Evolutionary conservation across 2,113 vertebrate genomes (phyloP).

Genomic region (Eptesicus fuscus): DNA sequence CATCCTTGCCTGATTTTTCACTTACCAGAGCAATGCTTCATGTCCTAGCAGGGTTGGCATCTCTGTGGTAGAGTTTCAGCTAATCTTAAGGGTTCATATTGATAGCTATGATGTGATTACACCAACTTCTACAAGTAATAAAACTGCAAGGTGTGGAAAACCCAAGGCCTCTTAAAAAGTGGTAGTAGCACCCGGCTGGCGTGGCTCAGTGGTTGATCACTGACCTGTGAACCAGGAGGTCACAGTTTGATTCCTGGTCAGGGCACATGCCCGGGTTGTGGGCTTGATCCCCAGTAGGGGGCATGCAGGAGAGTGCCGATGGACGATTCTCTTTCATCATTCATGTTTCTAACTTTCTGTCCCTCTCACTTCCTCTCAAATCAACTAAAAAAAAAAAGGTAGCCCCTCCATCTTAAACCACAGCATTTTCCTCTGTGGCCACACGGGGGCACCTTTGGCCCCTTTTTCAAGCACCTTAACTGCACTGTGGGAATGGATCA

Average conservation of each 20-base stretch:
- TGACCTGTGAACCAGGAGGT: no score
- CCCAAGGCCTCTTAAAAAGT: background rate
- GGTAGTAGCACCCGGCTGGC: no score
- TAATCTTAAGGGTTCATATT: background rate
- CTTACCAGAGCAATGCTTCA: background rate
- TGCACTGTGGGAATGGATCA: background rate
- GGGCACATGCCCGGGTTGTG: background rate
- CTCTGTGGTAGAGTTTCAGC: background rate
- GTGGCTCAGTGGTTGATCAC: no score
- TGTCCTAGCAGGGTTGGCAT: background rate
- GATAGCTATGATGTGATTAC: background rate
- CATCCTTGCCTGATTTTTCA: background rate
- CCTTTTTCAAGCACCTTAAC: background rate
- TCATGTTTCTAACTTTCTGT: background rate
- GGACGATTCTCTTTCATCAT: background rate
- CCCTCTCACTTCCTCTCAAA: background rate
- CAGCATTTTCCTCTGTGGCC: constrained; percentile 31
- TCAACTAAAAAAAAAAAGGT: background rate
- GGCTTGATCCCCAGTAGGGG: background rate
- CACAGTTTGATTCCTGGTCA: no score
- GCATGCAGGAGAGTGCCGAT: background rate
- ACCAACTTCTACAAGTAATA: background rate
- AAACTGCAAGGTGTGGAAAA: background rate
- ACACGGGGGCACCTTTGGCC: constrained; percentile 49
- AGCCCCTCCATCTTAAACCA: background rate